Conservation (phyloP, 2,113 vertebrate genomes). For the Pterocles burchelli region DNA sequence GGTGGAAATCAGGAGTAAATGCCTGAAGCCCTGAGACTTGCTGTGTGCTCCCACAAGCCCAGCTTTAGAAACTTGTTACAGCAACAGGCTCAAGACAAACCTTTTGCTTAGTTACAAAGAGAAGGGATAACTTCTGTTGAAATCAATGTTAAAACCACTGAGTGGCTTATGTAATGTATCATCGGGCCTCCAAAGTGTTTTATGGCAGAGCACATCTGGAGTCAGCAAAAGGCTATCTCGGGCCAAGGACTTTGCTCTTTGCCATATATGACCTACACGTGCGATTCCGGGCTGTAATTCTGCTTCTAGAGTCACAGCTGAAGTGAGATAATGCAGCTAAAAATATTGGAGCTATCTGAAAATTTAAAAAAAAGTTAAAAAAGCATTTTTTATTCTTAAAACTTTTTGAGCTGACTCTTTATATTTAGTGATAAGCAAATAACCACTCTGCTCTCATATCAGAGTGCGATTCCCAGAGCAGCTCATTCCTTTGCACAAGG, state of each 20-base stretch:
- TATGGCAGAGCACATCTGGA: not conserved
- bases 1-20: not conserved
- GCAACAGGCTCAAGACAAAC: not conserved
- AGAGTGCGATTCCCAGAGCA: not conserved
- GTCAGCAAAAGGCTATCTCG: not conserved
- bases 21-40: not conserved
- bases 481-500: not conserved
- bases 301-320: not conserved
- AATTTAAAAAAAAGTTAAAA: not conserved
- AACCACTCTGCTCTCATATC: not conserved
- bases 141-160: not conserved
- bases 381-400: not conserved
- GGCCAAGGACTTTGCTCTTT: constrained; percentile 19
- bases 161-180: not conserved
- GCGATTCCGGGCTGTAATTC: not conserved
- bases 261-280: not conserved
- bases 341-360: not conserved
- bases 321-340: not conserved
- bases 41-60: not conserved
- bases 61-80: not conserved
- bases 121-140: not conserved
- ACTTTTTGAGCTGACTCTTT: not conserved
- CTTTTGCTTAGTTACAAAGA: not conserved
- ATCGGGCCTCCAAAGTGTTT: not conserved
- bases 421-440: not conserved